phyloP scores from a whole-genome alignment of 2,888 invertebrate species.

The Melanostoma scalare region DNA sequence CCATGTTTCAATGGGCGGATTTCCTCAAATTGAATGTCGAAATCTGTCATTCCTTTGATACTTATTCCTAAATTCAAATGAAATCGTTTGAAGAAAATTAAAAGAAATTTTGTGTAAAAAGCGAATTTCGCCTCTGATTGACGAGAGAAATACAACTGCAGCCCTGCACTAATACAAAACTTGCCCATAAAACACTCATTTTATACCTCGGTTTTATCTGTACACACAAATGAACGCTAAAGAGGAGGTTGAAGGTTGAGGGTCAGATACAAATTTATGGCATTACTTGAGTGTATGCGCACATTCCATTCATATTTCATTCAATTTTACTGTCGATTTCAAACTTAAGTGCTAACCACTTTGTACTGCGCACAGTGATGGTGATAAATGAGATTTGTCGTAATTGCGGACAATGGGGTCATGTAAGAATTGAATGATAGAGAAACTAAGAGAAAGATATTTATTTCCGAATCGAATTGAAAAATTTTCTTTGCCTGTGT shows the following conservation, averaged over 20 bases:
- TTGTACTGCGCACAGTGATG: conserved; percentile 53
- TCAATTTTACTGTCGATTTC: conserved; percentile 57
- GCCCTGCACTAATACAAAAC: no score
- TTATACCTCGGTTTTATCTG: conserved; percentile 32
- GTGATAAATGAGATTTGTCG: conserved; percentile 67
- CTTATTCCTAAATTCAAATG: no score
- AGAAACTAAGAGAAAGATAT: conserved; percentile 36
- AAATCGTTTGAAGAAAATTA: no score
- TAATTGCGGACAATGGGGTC: conserved; percentile 67
- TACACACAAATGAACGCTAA: conserved; percentile 47
- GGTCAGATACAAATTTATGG: conserved; percentile 58
- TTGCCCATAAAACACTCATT: no score
- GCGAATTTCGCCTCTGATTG: no score
- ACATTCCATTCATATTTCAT: conserved; percentile 48
- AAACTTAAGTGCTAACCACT: conserved; percentile 56
- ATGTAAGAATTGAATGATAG: conserved; percentile 25
- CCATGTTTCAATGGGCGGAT: no score
- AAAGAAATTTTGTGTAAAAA: no score
- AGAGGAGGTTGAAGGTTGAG: conserved; percentile 62
- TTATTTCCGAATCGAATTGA: conserved; percentile 62
- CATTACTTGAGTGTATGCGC: conserved; percentile 6
- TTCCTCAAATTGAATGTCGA: no score
- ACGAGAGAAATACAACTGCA: no score
- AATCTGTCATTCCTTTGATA: no score
- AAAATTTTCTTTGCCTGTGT: conserved; percentile 37